Evolutionary conservation across 1,140 invertebrate species (phyloP), one percentile per base, ranked within the genome.

Genomic region (Rhagoletis zephyria): DNA sequence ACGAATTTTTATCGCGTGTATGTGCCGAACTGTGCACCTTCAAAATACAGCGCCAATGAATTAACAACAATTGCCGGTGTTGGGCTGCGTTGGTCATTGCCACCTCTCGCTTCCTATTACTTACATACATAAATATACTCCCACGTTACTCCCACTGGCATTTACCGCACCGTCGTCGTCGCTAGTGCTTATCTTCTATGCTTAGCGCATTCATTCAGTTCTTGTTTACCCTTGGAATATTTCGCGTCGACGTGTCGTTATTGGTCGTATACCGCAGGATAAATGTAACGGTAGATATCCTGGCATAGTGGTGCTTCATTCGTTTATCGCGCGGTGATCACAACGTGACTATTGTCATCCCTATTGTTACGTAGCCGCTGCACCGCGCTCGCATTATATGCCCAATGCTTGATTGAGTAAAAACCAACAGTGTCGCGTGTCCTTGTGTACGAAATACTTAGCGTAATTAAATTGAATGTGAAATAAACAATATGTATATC

Each of bases 371-470:
- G 64, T 40, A 2, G 7, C 30, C 64, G 64, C 40, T 30, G 19
- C 10, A 30, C 40, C 40, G 40, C 64, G 12, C 64, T 42, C 40
- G 19, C 40, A 9, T 40, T 67, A 67, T 42, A 67, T 40, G 63
- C 63, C 16, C 14, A 64, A 64, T 64, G 64, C 64, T 40, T 67
- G 40, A 3, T 40, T 67, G 40, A 3, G 19, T 65, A 10, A 40
- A 65, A 65, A 65, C 5, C 64, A 65, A 40, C 64, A 40, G 64
- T 67, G 64, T 40, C 64, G 64, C 64, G 64, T 67, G 64, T 67
- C 64, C 5, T 12, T 67, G 64, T 40, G 19, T 67, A 30, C 30
- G 19, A 42, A 67, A 67, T 67, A 67, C 64, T 67, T 67, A 67
- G 40, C 30, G 19, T 67, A 42, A 67, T 67, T 67, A 42, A 67